A percentile compares a stretch with the other conserved stretches of the same genome.
Conservation (phyloP, 2,113 vertebrate genomes). For the Rhynchomys soricoides region DNA sequence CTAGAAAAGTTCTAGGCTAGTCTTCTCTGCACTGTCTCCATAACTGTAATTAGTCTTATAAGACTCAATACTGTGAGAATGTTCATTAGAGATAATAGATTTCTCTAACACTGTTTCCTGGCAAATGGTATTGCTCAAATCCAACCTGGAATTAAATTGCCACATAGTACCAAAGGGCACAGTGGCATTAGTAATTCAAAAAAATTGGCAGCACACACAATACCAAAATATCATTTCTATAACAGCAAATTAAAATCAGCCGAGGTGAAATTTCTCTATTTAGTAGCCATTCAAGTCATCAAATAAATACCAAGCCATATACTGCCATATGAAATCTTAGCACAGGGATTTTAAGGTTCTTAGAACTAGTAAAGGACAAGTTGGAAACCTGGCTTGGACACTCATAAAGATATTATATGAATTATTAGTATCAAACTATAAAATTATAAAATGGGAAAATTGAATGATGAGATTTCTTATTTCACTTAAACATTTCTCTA, state of each 20-base stretch:
- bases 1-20: background rate
- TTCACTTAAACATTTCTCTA: background rate
- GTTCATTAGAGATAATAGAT: background rate
- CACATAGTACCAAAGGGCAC: background rate
- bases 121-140: background rate
- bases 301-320: background rate
- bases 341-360: background rate
- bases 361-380: background rate
- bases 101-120: constrained; percentile 15
- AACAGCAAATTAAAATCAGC: background rate
- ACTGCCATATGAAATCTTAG: background rate
- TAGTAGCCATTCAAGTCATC: background rate
- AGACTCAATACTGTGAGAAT: background rate
- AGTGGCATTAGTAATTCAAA: background rate
- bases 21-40: background rate
- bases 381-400: background rate
- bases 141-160: background rate
- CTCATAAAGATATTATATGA: background rate
- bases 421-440: background rate
- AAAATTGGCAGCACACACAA: constrained; percentile 19
- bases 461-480: background rate
- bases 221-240: background rate
- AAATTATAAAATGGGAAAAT: constrained; percentile 3
- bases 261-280: background rate
- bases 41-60: background rate